Percentiles rank a stretch among this genome's conserved stretches.
Evolutionary conservation across 2,113 vertebrate species (phyloP).

Genomic region (Atractosteus spatula): DNA sequence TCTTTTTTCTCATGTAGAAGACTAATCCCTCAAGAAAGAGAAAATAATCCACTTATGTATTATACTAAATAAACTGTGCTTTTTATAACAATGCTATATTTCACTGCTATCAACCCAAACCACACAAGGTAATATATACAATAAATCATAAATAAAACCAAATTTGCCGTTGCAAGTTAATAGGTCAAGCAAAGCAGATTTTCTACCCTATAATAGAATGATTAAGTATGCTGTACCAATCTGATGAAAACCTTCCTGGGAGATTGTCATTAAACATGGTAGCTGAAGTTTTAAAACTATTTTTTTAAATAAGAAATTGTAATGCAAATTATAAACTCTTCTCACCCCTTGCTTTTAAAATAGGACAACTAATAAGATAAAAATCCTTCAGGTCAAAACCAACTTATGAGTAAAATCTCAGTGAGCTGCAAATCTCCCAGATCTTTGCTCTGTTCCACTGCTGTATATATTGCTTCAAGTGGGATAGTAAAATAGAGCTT

Average conservation of each 20-base stretch:
- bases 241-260: neutral
- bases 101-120: too few relatives aligned
- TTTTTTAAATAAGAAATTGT: conserved; percentile 24
- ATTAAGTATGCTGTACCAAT: too few relatives aligned
- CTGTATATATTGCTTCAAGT: neutral
- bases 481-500: neutral
- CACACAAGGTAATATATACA: too few relatives aligned
- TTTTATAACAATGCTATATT: too few relatives aligned
- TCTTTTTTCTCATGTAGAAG: too few relatives aligned
- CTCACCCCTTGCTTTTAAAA: conserved; percentile 19
- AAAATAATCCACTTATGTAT: too few relatives aligned
- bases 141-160: too few relatives aligned
- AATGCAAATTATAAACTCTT: conserved; percentile 25
- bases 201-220: too few relatives aligned
- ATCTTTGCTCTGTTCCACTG: neutral
- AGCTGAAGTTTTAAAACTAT: neutral
- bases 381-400: conserved; percentile 11
- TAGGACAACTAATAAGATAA: conserved; percentile 13
- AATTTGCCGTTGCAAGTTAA: too few relatives aligned
- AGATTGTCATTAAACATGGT: conserved; percentile 23
- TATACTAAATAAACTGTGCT: too few relatives aligned
- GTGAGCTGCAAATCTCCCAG: conserved; percentile 9
- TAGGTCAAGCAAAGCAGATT: too few relatives aligned
- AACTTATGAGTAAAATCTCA: neutral
- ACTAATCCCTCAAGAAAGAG: too few relatives aligned